Base-by-base conservation (phyloP, 2,888 invertebrate species). In the Stenoptilia bipunctidactyla region DNA sequence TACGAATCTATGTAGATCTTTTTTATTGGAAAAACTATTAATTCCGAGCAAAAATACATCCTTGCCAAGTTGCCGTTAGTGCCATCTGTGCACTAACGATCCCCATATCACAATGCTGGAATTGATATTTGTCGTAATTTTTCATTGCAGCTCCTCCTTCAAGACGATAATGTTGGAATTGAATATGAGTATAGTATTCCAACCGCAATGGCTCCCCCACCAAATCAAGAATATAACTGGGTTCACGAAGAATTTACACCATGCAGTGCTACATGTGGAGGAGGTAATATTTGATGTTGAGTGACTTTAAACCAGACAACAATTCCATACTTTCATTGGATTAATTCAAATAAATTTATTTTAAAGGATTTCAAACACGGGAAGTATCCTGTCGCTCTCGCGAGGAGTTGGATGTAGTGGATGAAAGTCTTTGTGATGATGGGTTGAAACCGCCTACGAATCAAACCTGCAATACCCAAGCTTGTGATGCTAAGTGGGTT, bases 121-220 rank as follows among this genome's bases (percentile, higher is more conserved):
- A n/a, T n/a, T n/a, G n/a, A n/a, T n/a, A n/a, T n/a, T n/a, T n/a
- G n/a, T n/a, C 25, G 25, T 9, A 25, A 5, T 25, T 25, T 9
- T 6, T 25, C 9, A 25, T 25, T 25, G 1, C 67, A 93, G 92
- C 75, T 97, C 44, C 92, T 92, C 50, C 93, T 96, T 76, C 74
- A 73, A 72, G 93, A 92, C 54, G 85, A 84, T 14, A 94, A 94
- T 59, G 92, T 94, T 1, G 96, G 94, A 5, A 89, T 97, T 5
- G 82, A 89, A 43, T 97, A 96, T 70, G 94, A 96, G 61, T 97
- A 96, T 83, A 96, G 95, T 58, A 86, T 96, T 27, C 96, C 96
- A 0, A 88, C 89, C 38, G 87, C 88, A 15, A 73, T 90, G 13
- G 87, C 89, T 1, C 87, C 88, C 1, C 87, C 85, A 15, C 79